phyloP scores from a whole-genome alignment of 2,888 invertebrate genomes.

The Troides oblongomaculatus region DNA sequence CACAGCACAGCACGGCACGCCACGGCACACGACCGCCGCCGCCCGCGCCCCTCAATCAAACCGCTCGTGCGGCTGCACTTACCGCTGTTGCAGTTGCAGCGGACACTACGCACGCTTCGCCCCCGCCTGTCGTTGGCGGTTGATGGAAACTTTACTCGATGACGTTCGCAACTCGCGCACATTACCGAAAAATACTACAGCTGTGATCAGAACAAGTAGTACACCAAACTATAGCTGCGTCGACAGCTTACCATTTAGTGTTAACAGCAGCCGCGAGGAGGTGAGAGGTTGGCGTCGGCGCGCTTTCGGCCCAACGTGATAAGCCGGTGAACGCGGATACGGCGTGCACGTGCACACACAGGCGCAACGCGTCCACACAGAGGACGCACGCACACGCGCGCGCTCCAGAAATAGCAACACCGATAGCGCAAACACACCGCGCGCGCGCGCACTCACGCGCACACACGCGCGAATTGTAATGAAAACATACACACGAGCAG shows the following conservation, averaged over 20 bases:
- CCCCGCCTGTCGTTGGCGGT: neutral
- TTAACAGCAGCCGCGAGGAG: constrained; percentile 38
- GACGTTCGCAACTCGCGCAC: neutral
- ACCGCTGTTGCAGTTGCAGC: neutral
- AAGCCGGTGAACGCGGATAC: constrained; percentile 71
- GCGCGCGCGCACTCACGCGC: too few relatives aligned
- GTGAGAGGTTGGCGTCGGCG: constrained; percentile 59
- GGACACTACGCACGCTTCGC: neutral
- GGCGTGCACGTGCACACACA: constrained; percentile 46
- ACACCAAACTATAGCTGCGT: constrained; percentile 2
- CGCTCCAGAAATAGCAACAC: constrained; percentile 66
- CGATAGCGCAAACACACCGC: constrained; percentile 77
- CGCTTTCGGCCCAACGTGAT: constrained; percentile 63
- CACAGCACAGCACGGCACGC: neutral
- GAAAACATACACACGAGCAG: constrained; percentile 67
- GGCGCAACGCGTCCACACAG: constrained; percentile 37
- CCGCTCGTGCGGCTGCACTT: neutral
- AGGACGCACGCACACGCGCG: constrained; percentile 47
- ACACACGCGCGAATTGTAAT: constrained; percentile 69
- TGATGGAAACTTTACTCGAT: constrained; percentile 14
- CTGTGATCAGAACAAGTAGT: too few relatives aligned
- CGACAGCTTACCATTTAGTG: neutral
- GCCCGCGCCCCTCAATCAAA: neutral
- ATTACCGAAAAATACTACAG: neutral
- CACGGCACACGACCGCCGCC: constrained; percentile 9